These are phyloP conservation scores for Stomatorhinus ivindoensis DNA, from an alignment of 2,113 vertebrate genomes.

Conservation along the genomic window DNA sequence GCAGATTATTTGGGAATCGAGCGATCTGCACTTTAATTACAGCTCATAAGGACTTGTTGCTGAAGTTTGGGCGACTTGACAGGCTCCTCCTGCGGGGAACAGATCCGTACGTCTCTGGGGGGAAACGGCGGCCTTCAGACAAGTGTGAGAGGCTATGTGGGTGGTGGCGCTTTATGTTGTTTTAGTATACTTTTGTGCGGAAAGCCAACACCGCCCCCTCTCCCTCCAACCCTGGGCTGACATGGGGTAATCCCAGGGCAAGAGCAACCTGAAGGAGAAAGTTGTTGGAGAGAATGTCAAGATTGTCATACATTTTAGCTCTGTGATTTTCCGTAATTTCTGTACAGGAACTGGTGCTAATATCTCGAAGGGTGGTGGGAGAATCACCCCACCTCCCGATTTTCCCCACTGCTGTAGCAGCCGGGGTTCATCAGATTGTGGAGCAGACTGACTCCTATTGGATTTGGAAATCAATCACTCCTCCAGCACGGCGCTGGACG, in stretches of 20 bases:
- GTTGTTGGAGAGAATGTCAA: background rate
- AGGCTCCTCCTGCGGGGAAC: background rate
- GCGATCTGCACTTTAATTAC: background rate
- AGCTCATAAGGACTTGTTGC: background rate
- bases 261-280: conserved; percentile 22
- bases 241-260: conserved; percentile 35
- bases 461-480: background rate
- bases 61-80: background rate
- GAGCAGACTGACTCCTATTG: background rate
- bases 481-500: background rate
- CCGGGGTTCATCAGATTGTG: background rate
- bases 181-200: conserved; percentile 15
- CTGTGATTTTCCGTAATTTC: background rate
- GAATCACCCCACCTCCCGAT: background rate
- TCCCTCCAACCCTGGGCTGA: conserved; percentile 26
- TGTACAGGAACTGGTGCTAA: background rate
- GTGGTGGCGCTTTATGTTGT: conserved; percentile 16
- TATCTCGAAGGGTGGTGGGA: background rate
- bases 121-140: conserved; percentile 16
- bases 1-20: background rate
- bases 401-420: background rate
- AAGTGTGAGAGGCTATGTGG: background rate
- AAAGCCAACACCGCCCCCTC: background rate
- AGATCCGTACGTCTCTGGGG: conserved; percentile 25
- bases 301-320: conserved; percentile 19